Conservation (phyloP, 1,140 invertebrate species). For the Calliopsis andreniformis region DNA sequence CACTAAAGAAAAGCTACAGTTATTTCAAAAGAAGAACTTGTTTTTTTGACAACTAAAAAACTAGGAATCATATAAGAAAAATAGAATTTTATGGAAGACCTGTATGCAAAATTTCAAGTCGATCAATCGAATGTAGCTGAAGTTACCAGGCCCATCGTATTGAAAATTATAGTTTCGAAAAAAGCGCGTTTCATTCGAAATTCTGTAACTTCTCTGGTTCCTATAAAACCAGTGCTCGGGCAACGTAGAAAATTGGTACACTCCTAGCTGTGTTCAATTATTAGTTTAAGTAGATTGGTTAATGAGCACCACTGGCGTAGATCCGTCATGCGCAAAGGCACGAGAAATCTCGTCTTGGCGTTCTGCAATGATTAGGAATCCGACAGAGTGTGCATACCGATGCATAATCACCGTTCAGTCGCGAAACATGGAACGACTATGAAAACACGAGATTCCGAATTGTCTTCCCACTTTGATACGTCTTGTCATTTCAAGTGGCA, state of each 20-base stretch:
- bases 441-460: slow-evolving; percentile 6
- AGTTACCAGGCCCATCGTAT: no score
- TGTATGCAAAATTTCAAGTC: no score
- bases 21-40: no score
- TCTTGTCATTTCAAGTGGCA: neutral
- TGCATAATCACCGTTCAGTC: neutral
- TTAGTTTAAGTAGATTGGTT: neutral
- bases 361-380: neutral
- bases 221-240: no score
- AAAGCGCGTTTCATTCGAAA: no score
- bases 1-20: no score
- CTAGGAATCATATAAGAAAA: no score
- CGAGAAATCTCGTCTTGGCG: neutral
- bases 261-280: neutral
- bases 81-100: no score
- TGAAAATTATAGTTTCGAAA: no score
- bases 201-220: no score
- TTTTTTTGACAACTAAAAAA: no score
- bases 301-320: neutral
- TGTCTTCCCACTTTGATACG: neutral
- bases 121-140: no score
- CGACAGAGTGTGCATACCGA: neutral
- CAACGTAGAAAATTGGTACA: neutral
- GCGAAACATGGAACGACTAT: slow-evolving; percentile 6
- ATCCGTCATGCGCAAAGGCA: slow-evolving; percentile 28